Evolutionary conservation across 1,140 invertebrate species (phyloP).

Genomic region (Dendroctonus ponderosae): DNA sequence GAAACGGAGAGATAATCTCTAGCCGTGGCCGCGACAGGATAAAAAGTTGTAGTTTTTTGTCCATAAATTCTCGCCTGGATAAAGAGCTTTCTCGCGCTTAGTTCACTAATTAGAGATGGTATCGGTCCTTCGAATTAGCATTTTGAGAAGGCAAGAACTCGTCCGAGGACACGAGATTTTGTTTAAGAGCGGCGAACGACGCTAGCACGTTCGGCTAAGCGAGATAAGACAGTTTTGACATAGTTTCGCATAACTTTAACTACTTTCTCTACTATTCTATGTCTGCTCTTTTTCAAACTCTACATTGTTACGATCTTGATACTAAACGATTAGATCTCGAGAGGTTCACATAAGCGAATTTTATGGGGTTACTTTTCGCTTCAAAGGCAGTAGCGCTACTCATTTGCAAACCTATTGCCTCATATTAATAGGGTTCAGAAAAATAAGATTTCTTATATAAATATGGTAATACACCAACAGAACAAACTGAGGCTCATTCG

Average conservation of each 20-base stretch:
- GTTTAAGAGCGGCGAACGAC: slow-evolving; percentile 23
- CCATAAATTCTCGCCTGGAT: slow-evolving; percentile 36
- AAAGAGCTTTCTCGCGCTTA: slow-evolving; percentile 35
- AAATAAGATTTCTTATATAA: too few species aligned
- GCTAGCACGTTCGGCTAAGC: slow-evolving; percentile 9
- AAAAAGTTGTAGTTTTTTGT: slow-evolving; percentile 29
- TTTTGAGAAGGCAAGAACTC: slow-evolving; percentile 30
- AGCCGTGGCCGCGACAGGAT: slow-evolving; percentile 23
- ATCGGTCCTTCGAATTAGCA: slow-evolving; percentile 31
- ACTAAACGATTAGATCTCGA: too few species aligned
- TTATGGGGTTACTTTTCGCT: too few species aligned
- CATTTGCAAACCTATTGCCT: too few species aligned
- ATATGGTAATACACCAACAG: too few species aligned
- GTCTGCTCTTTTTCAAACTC: background rate
- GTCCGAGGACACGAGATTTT: slow-evolving; percentile 18
- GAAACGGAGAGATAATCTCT: slow-evolving; percentile 20
- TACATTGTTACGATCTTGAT: too few species aligned
- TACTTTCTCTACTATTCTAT: background rate
- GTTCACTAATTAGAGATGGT: slow-evolving; percentile 36
- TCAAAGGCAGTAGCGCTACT: too few species aligned
- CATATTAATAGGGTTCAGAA: too few species aligned
- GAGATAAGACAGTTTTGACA: slow-evolving; percentile 8
- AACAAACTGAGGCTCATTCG: too few species aligned
- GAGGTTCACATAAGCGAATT: too few species aligned
- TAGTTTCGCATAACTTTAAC: background rate